Evolutionary conservation across 2,888 invertebrate species (phyloP), one percentile per base, ranked within the genome.

Genomic region (Hirtodrosophila confusa): DNA sequence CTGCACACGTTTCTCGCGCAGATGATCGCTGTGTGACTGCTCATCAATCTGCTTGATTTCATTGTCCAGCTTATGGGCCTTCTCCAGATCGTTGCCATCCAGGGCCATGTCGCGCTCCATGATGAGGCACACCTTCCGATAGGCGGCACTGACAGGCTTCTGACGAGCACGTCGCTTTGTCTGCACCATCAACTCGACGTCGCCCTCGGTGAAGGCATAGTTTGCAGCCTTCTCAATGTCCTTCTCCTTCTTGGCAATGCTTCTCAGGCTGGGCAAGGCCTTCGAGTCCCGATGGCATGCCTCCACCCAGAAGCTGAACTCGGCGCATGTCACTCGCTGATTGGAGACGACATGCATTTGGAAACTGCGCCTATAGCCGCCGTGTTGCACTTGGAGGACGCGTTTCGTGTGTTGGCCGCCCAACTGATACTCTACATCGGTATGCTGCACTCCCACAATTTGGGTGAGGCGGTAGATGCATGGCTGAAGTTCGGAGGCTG

Each of bases 41-140:
- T 62, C 40, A 29, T 78, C 80, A 3, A 76, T 67, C 27, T 40
- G 48, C 3, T 41, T 49, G 11, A 79, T 79, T 10, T 60, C 33
- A 5, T 36, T 41, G 1, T 78, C 77, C 9, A 78, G 8, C 2
- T n/a, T 8, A 0, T 23, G 12, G 9, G 67, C 62, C 27, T 51
- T 61, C 27, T 62, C 48, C 29, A 44, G 0, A 11, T 78, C 62
- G 11, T 76, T 64, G 7, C 27, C 7, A 1, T 37, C 57, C 4
- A 67, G 11, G 0, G 80, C 79, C 35, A 29, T 44, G n/a, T 76
- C 73, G 0, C 69, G 63, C 31, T 70, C 56, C 62, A 51, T 70
- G n/a, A 79, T 60, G 27, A 79, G 47, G 1, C 54, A 27, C 1
- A 70, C 44, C 35, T 78, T 79, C 3, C 40, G 58, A 7, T 55